Conservation (phyloP, 2,797 vertebrate species). For the Danio jaintianensis region DNA sequence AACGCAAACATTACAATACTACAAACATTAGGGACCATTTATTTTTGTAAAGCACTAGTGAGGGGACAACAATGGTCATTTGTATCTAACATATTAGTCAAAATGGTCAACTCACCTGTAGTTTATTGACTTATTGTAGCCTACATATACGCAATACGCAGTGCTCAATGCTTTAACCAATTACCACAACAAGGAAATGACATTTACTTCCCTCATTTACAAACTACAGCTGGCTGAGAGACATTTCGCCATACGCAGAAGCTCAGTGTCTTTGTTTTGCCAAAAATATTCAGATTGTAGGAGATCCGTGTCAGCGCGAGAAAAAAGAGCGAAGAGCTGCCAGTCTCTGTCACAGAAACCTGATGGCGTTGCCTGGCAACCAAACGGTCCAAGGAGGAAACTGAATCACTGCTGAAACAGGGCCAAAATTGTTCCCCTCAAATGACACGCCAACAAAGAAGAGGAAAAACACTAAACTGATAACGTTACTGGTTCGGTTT, state of each 20-base stretch:
- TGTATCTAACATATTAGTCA: not conserved
- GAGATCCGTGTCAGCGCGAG: not conserved
- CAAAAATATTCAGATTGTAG: not conserved
- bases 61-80: not conserved
- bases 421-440: constrained; percentile 9
- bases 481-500: not conserved
- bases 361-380: constrained; percentile 73
- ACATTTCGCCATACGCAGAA: not conserved
- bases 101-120: too few species aligned
- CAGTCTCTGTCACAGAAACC: constrained; percentile 42
- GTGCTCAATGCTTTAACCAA: not conserved
- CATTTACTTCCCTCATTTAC: not conserved
- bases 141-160: not conserved
- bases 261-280: constrained; percentile 5
- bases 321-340: constrained; percentile 35
- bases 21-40: not conserved
- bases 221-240: not conserved
- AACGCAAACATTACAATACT: not conserved
- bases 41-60: not conserved
- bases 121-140: not conserved
- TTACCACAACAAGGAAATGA: not conserved
- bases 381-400: constrained; percentile 44
- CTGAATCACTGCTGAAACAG: constrained; percentile 22
- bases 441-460: not conserved
- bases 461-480: not conserved